phyloP scores from a whole-genome alignment of 2,888 invertebrate species.

The Agriopis leucophaearia region DNA sequence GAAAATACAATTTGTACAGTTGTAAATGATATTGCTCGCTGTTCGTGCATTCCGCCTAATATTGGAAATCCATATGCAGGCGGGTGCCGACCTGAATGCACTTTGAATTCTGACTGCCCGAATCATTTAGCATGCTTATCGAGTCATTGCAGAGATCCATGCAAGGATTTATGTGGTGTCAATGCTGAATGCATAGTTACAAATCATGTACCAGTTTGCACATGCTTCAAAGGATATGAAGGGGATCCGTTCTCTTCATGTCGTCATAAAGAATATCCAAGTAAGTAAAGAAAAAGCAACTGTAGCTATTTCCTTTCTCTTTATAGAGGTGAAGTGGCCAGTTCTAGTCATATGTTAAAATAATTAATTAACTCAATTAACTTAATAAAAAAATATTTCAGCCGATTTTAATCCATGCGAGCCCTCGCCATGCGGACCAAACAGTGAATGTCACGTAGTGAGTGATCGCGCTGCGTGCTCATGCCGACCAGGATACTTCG shows the following conservation, averaged over 20 bases:
- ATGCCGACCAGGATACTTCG: constrained; percentile 89
- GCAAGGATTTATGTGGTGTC: constrained; percentile 93
- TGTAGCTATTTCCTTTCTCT: not conserved
- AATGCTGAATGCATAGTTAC: constrained; percentile 94
- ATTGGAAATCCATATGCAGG: constrained; percentile 95
- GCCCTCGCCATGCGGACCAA: constrained; percentile 92
- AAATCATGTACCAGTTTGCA: constrained; percentile 94
- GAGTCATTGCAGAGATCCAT: constrained; percentile 95
- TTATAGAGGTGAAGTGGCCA: not conserved
- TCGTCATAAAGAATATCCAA: constrained; percentile 82
- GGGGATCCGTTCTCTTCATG: constrained; percentile 95
- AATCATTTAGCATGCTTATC: constrained; percentile 92
- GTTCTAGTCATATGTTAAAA: no score
- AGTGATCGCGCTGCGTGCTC: constrained; percentile 91
- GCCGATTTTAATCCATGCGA: constrained; percentile 87
- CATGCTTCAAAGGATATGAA: constrained; percentile 91
- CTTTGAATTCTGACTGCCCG: constrained; percentile 93
- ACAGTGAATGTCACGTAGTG: constrained; percentile 90
- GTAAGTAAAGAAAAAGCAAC: constrained; percentile 76
- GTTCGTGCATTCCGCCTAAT: constrained; percentile 95
- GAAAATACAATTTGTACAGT: constrained; percentile 93
- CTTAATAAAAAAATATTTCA: no score
- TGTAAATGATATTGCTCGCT: constrained; percentile 89
- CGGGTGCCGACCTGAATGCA: constrained; percentile 95
- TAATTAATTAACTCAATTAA: no score